Evolutionary conservation across 1,140 invertebrate species (phyloP), one percentile per base, ranked within the genome.

Genomic region (Pseudomyrmex cubaensis): DNA sequence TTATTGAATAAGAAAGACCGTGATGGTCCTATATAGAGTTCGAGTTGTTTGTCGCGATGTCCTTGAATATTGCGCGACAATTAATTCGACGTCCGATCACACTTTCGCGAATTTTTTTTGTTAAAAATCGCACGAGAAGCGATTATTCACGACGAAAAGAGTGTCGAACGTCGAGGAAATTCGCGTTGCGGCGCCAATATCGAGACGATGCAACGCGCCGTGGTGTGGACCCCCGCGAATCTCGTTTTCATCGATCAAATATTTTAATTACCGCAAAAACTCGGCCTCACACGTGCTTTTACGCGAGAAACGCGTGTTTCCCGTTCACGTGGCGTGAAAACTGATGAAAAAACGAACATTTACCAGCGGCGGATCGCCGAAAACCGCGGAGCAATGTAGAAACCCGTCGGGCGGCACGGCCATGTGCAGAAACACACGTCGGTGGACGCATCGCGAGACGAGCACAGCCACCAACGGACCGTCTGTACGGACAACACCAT

Each of bases 401-500:
- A 86, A 87, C 89, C 87, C 83, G 90, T 90, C 90, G 90, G 83
- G 82, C 90, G 88, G 87, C 90, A 93, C 92, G 92, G 93, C 93
- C 93, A 94, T 94, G 93, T 94, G 92, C 92, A 94, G 92, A 92
- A 93, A 92, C 90, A 92, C 90, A 92, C 92, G 92, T 91, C 90
- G 76, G 90, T 89, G 89, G 91, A 92, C 87, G 90, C 91, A 93
- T 93, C 91, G 88, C 91, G 89, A 92, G 90, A 90, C 90, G 88
- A 91, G 90, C 91, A 93, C 90, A 89, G 92, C 92, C 90, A 90
- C 92, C 88, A 90, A 92, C 93, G 90, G 87, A 93, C 90, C 93
- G 91, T 93, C 90, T 90, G 91, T 90, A 91, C 84, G 88, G 76
- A 90, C 84, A 91, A 87, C 85, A 91, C 86, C 86, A 92, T 90